Percentiles rank a stretch among this genome's conserved stretches.
phyloP scores from a whole-genome alignment of 1,140 invertebrate species.

The Holcopasites calliopsidis region DNA sequence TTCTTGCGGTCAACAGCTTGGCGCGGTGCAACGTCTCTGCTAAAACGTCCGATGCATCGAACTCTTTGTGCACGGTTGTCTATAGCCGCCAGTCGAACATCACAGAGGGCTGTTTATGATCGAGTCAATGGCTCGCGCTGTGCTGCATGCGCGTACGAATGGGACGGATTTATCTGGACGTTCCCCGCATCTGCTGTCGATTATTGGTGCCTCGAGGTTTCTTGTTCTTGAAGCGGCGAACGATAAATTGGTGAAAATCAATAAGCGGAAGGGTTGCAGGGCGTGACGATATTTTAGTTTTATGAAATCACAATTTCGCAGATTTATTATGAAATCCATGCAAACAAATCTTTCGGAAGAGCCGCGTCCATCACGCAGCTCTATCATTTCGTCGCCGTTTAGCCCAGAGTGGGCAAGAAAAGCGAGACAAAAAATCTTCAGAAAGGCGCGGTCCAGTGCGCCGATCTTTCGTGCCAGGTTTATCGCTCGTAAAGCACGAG shows the following conservation, averaged over 20 bases:
- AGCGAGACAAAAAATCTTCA: slow-evolving; percentile 33
- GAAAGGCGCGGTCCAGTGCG: slow-evolving; percentile 10
- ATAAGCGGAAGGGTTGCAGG: no score
- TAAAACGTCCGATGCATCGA: slow-evolving; percentile 5
- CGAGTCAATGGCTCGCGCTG: slow-evolving; percentile 15
- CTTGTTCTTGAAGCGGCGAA: neutral
- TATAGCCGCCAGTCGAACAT: neutral
- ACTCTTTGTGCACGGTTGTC: slow-evolving; percentile 24
- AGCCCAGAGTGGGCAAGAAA: neutral
- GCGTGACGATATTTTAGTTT: no score
- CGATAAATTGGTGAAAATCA: no score
- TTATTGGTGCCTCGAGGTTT: neutral
- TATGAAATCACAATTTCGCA: no score
- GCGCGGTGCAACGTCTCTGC: slow-evolving; percentile 12
- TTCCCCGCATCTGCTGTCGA: slow-evolving; percentile 2
- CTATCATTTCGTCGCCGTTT: slow-evolving; percentile 30
- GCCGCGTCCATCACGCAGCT: neutral
- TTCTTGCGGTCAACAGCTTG: slow-evolving; percentile 32
- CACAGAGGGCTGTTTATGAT: slow-evolving; percentile 26
- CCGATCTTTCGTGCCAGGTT: slow-evolving; percentile 40
- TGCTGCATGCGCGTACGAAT: neutral
- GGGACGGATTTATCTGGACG: slow-evolving; percentile 11
- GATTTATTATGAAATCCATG: no score
- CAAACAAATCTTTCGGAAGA: no score
- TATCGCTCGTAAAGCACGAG: slow-evolving; percentile 60